A percentile compares a stretch with the other conserved stretches of the same genome.
Conservation (phyloP, 2,888 invertebrate genomes). For the Prenolepis imparis region DNA sequence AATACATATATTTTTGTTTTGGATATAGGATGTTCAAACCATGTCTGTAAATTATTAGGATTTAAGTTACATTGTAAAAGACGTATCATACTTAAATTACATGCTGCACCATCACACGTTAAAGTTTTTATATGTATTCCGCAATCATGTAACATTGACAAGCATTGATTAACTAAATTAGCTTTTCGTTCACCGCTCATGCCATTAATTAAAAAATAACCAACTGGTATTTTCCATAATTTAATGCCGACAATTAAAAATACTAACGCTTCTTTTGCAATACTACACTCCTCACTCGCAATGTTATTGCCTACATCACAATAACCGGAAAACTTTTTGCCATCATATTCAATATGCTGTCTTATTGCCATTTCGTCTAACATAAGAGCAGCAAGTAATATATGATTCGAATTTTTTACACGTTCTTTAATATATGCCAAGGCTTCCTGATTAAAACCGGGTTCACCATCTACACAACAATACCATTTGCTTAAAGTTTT, state of each 20-base stretch:
- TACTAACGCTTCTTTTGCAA: constrained; percentile 3
- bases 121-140: background rate
- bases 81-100: background rate
- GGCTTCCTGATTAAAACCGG: background rate
- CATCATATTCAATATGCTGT: background rate
- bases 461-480: background rate
- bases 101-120: background rate
- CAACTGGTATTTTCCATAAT: background rate
- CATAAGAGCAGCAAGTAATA: background rate
- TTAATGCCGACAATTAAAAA: background rate
- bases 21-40: background rate
- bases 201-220: background rate
- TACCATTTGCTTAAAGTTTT: background rate
- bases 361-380: constrained; percentile 6
- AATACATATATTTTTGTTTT: background rate
- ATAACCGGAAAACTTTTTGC: background rate
- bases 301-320: constrained; percentile 3
- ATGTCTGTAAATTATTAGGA: background rate
- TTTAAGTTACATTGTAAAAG: background rate
- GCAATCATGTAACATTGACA: background rate
- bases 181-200: background rate
- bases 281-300: background rate
- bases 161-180: background rate
- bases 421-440: background rate
- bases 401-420: background rate